Base-by-base conservation (phyloP, 2,888 invertebrate genomes). In the Meteorus colon region DNA sequence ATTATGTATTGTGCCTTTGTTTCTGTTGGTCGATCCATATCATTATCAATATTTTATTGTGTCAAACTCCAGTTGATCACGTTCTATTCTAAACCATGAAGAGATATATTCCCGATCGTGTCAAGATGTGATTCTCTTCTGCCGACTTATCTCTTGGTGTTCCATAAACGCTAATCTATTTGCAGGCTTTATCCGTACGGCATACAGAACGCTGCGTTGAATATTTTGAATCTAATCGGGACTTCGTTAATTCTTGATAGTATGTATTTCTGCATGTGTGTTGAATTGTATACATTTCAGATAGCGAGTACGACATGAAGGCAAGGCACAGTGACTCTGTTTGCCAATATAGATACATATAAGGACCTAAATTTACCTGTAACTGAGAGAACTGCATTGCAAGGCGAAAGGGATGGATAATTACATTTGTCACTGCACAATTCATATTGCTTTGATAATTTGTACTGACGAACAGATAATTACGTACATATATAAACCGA, bases 201-300 rank as follows among this genome's bases (percentile, higher is more conserved):
- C 59, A 48, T 29, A 55, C 4, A 60, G 62, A 34, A 19, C 19
- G 19, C 55, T 51, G 70, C 63, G 55, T 55, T 65, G 70, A 65
- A 65, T 75, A 65, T 65, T 29, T 65, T 70, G 59, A 75, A 75
- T 75, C 67, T 67, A 60, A 75, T 75, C 67, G 71, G 60, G 29
- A 6, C 69, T 60, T 69, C 16, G 41, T 24, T 45, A 31, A 70
- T 34, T 29, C 19, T 59, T 27, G 34, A 16, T 12, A 12, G 41
- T 41, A 8, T 19, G 19, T 55, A 0, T n/a, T 51, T 31, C 12
- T 24, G 24, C 24, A 8, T 55, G 4, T 55, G 16, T 29, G n/a
- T 19, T 60, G 16, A 24, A 19, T 12, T 31, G 34, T 70, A 24
- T 16, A 4, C 19, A 0, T n/a, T 51, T 31, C 12, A 27, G 4